Evolutionary conservation across 1,140 invertebrate genomes (phyloP).

Genomic region (Drosophila lowei): DNA sequence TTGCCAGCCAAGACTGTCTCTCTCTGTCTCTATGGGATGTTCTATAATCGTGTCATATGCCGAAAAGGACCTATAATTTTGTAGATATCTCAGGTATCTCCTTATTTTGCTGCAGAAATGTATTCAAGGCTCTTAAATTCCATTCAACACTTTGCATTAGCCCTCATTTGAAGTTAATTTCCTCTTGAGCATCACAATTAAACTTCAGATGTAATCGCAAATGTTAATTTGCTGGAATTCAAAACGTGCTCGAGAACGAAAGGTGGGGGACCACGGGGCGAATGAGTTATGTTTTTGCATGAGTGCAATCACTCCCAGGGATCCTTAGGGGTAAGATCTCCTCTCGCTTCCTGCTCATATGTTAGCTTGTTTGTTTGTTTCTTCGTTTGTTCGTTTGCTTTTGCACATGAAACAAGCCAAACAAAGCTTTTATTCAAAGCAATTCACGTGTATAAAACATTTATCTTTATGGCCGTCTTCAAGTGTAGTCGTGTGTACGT

Average conservation of each 20-base stretch:
- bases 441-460: constrained; percentile 81
- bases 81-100: too few relatives aligned
- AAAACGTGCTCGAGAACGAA: constrained; percentile 35
- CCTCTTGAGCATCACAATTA: constrained; percentile 14
- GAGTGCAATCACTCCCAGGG: too few relatives aligned
- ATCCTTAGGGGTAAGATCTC: neutral
- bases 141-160: constrained; percentile 18
- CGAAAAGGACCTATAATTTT: too few relatives aligned
- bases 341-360: constrained; percentile 9
- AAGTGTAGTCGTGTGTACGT: constrained; percentile 57
- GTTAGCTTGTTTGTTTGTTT: constrained; percentile 38
- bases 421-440: constrained; percentile 77
- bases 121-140: too few relatives aligned
- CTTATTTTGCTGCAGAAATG: too few relatives aligned
- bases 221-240: constrained; percentile 54
- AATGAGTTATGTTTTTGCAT: constrained; percentile 57
- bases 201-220: constrained; percentile 40
- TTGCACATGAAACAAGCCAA: constrained; percentile 65
- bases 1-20: too few relatives aligned
- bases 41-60: too few relatives aligned
- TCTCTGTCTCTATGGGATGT: too few relatives aligned
- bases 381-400: constrained; percentile 35
- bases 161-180: constrained; percentile 35
- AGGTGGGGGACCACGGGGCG: constrained; percentile 44
- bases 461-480: constrained; percentile 80